Evolutionary conservation across 2,888 invertebrate genomes (phyloP).

Genomic region (Ypsolopha scabrella): DNA sequence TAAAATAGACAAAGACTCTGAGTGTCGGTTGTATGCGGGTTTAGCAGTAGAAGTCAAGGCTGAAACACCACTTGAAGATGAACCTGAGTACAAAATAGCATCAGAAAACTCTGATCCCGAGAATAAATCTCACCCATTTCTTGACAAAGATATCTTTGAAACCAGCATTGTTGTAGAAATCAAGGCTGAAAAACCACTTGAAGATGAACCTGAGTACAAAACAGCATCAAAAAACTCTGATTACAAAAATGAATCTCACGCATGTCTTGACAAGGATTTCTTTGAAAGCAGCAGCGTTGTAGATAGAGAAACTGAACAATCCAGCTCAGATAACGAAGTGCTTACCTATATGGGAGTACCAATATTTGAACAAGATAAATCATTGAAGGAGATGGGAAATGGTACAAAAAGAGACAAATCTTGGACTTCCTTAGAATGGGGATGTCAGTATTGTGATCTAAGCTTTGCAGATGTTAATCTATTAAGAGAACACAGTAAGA

Average conservation of each 20-base stretch:
- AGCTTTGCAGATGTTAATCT: slow-evolving; percentile 7
- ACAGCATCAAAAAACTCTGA: neutral
- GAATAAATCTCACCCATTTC: no score
- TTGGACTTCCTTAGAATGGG: slow-evolving; percentile 13
- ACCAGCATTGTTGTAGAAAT: neutral
- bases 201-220: neutral
- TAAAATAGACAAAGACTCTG: no score
- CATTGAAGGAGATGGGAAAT: neutral
- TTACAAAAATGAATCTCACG: no score
- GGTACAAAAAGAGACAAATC: slow-evolving; percentile 5
- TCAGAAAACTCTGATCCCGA: no score
- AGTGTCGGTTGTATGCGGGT: neutral
- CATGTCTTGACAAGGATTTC: no score
- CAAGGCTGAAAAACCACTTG: neutral
- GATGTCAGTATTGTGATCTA: slow-evolving; percentile 10
- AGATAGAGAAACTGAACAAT: neutral
- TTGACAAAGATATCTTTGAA: no score
- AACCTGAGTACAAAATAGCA: neutral
- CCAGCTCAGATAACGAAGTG: neutral
- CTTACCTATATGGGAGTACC: neutral
- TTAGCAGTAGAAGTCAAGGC: neutral
- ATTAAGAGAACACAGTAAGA: slow-evolving; percentile 11
- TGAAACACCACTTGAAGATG: neutral
- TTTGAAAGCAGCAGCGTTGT: no score
- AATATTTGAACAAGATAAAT: neutral